Conservation (phyloP, 1,140 invertebrate species). For the Leptonema lineaticorne region DNA sequence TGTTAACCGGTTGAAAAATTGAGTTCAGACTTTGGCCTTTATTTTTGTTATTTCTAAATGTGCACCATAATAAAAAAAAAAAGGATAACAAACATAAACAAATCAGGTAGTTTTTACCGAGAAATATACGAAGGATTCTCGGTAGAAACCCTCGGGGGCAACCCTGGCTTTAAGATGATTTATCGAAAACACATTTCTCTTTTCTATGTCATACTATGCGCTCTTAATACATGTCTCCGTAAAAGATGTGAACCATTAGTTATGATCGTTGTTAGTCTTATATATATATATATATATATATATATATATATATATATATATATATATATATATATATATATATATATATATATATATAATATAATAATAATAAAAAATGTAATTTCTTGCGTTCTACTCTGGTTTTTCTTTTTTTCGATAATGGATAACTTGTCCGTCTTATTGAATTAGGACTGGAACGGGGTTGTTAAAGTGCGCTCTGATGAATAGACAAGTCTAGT, state of each 20-base stretch:
- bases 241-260: constrained; percentile 28
- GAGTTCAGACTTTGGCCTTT: constrained; percentile 12
- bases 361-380: no score
- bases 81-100: constrained; percentile 26
- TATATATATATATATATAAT: no score
- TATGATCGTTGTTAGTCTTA: background rate
- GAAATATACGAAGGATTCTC: constrained; percentile 16
- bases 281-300: background rate
- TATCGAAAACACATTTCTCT: constrained; percentile 30
- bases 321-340: no score
- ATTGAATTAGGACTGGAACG: constrained; percentile 15
- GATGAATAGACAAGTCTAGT: background rate
- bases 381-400: background rate
- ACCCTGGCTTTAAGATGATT: constrained; percentile 26
- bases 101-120: constrained; percentile 29
- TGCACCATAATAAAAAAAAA: no score
- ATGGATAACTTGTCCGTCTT: constrained; percentile 10
- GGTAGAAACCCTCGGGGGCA: constrained; percentile 26
- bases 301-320: background rate
- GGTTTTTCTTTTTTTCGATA: background rate
- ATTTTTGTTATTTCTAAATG: constrained; percentile 14
- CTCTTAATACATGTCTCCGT: constrained; percentile 23
- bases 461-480: background rate
- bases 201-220: constrained; percentile 15
- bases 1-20: constrained; percentile 32